Evolutionary conservation across 2,888 invertebrate genomes (phyloP).

Genomic region (Candidula unifasciata): DNA sequence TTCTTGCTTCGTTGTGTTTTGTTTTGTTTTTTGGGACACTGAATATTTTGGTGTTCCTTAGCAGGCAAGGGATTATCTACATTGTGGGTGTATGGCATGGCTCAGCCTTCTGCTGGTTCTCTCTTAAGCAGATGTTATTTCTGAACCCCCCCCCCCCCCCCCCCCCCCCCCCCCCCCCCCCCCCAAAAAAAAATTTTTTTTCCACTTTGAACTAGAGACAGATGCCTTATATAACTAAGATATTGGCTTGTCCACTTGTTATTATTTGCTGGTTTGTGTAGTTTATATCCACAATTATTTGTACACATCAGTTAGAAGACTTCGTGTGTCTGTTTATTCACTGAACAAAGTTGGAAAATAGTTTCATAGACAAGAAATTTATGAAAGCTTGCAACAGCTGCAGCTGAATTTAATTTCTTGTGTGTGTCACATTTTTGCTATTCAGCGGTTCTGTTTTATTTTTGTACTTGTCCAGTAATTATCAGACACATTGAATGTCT

Average conservation of each 20-base stretch:
- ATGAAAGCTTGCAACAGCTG: no score
- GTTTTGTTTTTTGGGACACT: background rate
- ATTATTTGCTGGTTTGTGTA: background rate
- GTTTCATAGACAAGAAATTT: no score
- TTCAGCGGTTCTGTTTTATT: background rate
- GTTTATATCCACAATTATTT: no score
- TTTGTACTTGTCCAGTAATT: background rate
- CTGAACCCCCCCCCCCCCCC: no score
- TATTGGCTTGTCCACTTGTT: background rate
- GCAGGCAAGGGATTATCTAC: background rate
- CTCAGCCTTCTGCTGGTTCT: conserved; percentile 21
- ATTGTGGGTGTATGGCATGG: conserved; percentile 19
- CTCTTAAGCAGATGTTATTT: background rate
- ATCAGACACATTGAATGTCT: background rate
- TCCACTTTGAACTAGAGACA: background rate
- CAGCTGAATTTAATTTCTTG: no score
- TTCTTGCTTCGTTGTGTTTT: background rate
- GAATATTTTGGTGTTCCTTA: conserved; percentile 12
- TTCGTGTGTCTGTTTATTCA: background rate
- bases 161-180: no score
- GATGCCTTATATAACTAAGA: background rate
- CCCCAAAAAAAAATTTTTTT: no score
- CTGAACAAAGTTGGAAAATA: background rate
- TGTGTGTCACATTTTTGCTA: no score
- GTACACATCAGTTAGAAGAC: background rate